Evolutionary conservation across 2,797 vertebrate species (phyloP).

Genomic region (Hafferia zeledoni): DNA sequence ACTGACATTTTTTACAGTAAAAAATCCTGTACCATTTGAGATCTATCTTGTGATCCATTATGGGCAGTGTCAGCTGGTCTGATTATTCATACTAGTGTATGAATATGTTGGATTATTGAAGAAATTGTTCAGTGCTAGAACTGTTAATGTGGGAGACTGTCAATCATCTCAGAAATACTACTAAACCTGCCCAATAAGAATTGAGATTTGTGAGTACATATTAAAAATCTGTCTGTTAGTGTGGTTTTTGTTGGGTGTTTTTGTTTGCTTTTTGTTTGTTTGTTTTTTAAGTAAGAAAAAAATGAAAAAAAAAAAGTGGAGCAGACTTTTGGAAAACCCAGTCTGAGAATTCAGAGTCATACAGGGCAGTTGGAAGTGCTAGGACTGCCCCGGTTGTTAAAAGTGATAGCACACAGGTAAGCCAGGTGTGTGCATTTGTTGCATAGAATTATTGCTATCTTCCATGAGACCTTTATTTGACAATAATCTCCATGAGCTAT

Average conservation of each 20-base stretch:
- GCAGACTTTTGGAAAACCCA: background rate
- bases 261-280: background rate
- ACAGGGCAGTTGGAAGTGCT: background rate
- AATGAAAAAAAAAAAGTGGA: background rate
- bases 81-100: background rate
- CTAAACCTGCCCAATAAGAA: background rate
- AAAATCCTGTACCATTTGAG: background rate
- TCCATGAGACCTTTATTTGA: background rate
- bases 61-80: background rate
- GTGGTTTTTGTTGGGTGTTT: no score
- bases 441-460: background rate
- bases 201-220: rapidly evolving
- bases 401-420: background rate
- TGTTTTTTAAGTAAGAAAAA: background rate
- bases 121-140: background rate
- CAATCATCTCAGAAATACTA: background rate
- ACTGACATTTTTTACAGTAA: background rate
- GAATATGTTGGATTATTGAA: background rate
- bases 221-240: background rate
- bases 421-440: background rate
- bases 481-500: background rate
- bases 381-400: background rate
- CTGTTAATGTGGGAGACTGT: background rate
- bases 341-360: background rate
- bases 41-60: background rate